Base-by-base conservation (phyloP, 2,113 vertebrate genomes). In the Arothron firmamentum region DNA sequence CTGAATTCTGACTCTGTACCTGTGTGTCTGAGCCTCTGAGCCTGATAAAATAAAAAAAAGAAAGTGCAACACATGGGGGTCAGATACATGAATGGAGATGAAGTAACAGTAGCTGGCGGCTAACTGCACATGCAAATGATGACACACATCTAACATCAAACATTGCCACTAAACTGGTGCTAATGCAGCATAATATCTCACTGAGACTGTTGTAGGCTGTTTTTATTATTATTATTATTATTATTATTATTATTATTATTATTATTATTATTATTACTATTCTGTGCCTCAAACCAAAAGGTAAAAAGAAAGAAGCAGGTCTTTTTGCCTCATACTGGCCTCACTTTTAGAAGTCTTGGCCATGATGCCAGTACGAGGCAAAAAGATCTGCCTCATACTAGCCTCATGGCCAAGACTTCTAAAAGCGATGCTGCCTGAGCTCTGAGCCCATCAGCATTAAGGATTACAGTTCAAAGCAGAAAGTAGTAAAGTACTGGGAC, bases 101-200 rank as follows among this genome's bases (percentile, higher is more conserved):
- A 49, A 14, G 38, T 52, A 25, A 54, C 9, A 21, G 13, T 13
- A 19, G 23, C 11, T 8, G 16, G 6, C 4, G 34, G 34, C 34
- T 19, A 45, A 14, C 43, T 45, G 10, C 58, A 20, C 65, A 63
- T 56, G 51, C 56, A 65, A 66, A 73, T 59, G 53, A 73, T 53
- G 57, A 58, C 73, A 78, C 79, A 72, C 79, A 78, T 75, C 67
- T 61, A 20, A 25, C 51, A 67, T 67, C 65, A 58, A 43, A 8
- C 71, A 46, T 63, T 43, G 72, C 72, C 67, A 69, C 3, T 2
- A 21, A 66, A 66, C 57, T 71, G 52, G 9, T 38, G 34, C 34
- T 12, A 38, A 62, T 53, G 18, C 55, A 46, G 12, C 38, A 11
- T 38, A 38, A 38, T 9, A 38, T 51, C 41, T 65, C 38, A 31